Percentiles rank a stretch among this genome's conserved stretches.
These are phyloP conservation scores for Meandrusa payeni DNA, from an alignment of 2,888 invertebrate species.

Conservation along the genomic window DNA sequence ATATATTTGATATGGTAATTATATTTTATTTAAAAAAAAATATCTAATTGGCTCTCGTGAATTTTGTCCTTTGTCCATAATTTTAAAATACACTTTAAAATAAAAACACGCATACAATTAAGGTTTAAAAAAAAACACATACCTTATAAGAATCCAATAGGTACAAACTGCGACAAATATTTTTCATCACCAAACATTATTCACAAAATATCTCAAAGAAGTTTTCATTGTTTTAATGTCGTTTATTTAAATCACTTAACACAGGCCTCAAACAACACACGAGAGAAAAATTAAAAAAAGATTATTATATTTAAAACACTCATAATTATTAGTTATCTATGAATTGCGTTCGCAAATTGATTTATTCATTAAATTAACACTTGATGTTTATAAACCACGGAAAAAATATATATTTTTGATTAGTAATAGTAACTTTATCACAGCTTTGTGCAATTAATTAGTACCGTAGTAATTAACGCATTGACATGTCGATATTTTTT, in stretches of 20 bases:
- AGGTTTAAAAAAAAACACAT: slow-evolving; percentile 21
- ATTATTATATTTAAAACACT: neutral
- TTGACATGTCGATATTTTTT: slow-evolving; percentile 19
- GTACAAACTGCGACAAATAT: slow-evolving; percentile 29
- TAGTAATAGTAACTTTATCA: no score
- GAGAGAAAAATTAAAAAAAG: neutral
- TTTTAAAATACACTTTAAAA: no score
- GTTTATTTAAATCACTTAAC: slow-evolving; percentile 3
- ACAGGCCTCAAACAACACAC: neutral
- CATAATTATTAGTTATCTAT: slow-evolving; percentile 1
- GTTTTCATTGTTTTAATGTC: slow-evolving; percentile 12
- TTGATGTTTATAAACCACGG: no score
- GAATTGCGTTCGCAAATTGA: no score
- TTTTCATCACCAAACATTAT: slow-evolving; percentile 43
- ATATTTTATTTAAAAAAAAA: no score
- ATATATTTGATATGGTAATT: no score
- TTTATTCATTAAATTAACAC: no score
- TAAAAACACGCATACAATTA: no score
- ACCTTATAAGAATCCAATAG: slow-evolving; percentile 64
- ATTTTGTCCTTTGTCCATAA: no score
- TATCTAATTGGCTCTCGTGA: no score
- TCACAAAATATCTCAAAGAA: slow-evolving; percentile 31
- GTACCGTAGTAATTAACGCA: slow-evolving; percentile 15
- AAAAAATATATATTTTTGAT: no score
- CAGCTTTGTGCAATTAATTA: no score